Conservation (phyloP, 2,888 invertebrate genomes). For the Amphiduros pacificus region DNA sequence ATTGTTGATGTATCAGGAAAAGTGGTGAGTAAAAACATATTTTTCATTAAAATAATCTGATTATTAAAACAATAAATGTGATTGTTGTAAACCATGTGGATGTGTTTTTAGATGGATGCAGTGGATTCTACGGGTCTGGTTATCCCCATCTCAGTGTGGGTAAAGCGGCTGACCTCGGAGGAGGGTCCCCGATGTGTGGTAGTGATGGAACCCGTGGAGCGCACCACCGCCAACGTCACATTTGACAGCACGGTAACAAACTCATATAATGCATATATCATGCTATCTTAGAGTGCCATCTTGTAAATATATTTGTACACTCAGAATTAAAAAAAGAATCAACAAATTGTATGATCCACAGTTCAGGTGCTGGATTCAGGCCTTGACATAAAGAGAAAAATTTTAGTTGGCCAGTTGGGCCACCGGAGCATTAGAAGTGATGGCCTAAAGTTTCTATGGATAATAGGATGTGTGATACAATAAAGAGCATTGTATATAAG, state of each 20-base stretch:
- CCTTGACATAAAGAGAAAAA: too few species aligned
- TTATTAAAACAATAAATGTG: neutral
- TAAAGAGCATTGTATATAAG: too few species aligned
- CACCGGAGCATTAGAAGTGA: too few species aligned
- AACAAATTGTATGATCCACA: too few species aligned
- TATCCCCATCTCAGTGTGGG: conserved; percentile 71
- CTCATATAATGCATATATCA: too few species aligned
- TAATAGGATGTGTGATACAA: too few species aligned
- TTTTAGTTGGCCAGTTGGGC: too few species aligned
- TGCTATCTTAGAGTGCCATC: neutral
- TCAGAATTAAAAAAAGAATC: too few species aligned
- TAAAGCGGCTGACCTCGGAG: conserved; percentile 49
- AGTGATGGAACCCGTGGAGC: conserved; percentile 70
- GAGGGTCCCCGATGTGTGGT: conserved; percentile 65
- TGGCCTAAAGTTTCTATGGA: too few species aligned
- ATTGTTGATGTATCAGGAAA: conserved; percentile 69
- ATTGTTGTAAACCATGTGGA: neutral
- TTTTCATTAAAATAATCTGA: neutral
- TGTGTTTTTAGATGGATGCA: conserved; percentile 65
- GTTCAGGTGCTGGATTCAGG: too few species aligned
- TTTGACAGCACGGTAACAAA: conserved; percentile 46
- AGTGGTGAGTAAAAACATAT: conserved; percentile 56
- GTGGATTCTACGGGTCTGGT: conserved; percentile 65
- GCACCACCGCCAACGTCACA: conserved; percentile 65
- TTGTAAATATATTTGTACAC: too few species aligned